Conservation (phyloP, 2,797 vertebrate genomes). For the Ctenochaetus hawaiiensis region DNA sequence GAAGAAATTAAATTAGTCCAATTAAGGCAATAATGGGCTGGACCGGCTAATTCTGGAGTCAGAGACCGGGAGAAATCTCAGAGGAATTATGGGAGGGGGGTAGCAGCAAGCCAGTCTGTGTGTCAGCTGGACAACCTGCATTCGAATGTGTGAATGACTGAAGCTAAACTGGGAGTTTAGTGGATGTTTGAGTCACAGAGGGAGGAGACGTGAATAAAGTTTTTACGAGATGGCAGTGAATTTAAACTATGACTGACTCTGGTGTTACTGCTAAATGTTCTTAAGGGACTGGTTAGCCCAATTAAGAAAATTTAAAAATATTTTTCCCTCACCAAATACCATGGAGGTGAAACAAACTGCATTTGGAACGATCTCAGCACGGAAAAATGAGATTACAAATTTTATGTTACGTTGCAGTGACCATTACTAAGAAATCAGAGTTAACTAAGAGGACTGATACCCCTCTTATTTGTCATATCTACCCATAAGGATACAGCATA, state of each 20-base stretch:
- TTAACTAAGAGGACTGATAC: neutral
- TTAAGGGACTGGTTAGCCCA: neutral
- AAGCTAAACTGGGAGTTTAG: constrained; percentile 15
- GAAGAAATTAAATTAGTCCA: constrained; percentile 85
- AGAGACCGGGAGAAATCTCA: constrained; percentile 59
- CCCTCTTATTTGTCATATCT: neutral
- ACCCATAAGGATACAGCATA: neutral
- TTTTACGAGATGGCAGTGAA: neutral
- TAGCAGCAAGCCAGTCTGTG: constrained; percentile 42
- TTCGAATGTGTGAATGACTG: constrained; percentile 48
- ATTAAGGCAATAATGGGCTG: constrained; percentile 82
- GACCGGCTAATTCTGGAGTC: constrained; percentile 77
- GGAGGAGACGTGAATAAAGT: neutral
- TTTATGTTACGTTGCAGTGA: neutral
- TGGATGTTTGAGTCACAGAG: constrained; percentile 5
- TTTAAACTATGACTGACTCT: neutral
- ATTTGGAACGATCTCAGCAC: neutral
- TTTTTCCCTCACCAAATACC: neutral
- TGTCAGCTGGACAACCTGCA: constrained; percentile 32
- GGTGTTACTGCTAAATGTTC: neutral
- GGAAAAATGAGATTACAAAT: neutral
- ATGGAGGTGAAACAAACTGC: neutral
- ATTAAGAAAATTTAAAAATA: neutral
- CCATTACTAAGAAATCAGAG: neutral
- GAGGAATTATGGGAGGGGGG: constrained; percentile 39